These are phyloP conservation scores for Hemichromis elongatus DNA, from an alignment of 2,113 vertebrate genomes.

Conservation along the genomic window DNA sequence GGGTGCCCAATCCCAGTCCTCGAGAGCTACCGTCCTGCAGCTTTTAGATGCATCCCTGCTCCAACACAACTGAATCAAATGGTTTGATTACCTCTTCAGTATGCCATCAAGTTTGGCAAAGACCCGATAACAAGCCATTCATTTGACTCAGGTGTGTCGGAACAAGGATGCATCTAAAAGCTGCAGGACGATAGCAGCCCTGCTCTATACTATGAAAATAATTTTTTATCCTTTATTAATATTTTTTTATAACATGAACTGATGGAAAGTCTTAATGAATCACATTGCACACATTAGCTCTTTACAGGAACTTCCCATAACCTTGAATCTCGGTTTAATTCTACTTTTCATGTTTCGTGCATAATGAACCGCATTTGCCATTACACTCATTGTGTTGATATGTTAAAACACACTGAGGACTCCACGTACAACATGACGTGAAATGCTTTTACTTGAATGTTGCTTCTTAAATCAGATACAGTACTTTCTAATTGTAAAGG, in stretches of 20 bases:
- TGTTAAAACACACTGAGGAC: background rate
- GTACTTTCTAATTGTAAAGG: background rate
- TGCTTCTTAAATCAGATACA: background rate
- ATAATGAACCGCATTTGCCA: background rate
- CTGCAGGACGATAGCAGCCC: too few relatives aligned
- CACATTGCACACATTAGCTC: background rate
- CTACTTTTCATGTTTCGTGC: background rate
- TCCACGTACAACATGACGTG: fast-evolving
- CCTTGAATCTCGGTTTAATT: background rate
- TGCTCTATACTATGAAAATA: background rate
- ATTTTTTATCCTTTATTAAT: too few relatives aligned
- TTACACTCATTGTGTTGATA: background rate
- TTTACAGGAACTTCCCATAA: background rate
- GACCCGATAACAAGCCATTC: too few relatives aligned
- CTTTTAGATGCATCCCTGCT: too few relatives aligned
- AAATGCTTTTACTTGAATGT: background rate
- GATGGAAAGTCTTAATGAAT: background rate
- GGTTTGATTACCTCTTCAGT: too few relatives aligned
- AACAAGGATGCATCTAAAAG: too few relatives aligned
- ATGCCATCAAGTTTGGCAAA: too few relatives aligned
- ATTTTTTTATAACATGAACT: background rate
- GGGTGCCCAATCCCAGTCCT: too few relatives aligned
- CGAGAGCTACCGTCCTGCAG: too few relatives aligned
- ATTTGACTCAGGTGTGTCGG: too few relatives aligned
- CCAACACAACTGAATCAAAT: too few relatives aligned